Evolutionary conservation across 2,888 invertebrate genomes (phyloP), one percentile per base, ranked within the genome.

Genomic region (Hirudinaria manillensis): DNA sequence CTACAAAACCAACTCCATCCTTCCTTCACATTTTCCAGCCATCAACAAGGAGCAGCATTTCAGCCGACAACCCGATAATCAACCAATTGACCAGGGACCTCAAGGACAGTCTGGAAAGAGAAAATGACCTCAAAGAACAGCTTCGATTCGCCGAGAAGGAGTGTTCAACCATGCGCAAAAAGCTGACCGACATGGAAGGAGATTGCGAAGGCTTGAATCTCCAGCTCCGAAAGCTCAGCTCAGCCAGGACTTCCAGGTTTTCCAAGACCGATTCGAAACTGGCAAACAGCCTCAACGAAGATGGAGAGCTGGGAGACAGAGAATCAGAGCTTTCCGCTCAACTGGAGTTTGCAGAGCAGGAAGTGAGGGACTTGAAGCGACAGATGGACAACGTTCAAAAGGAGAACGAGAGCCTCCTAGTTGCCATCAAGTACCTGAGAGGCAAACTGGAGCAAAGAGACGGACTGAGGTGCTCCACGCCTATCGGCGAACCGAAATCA

Each of bases 131-230:
- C n/a, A 89, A 93, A 74, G 96, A 97, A 84, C 96, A 97, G 84
- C 87, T 96, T 19, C 90, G 91, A 79, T 95, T 93, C 85, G 91
- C 94, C 19, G 95, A 96, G 85, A 94, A 94, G 86, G 95, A 96
- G 89, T 80, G 80, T 19, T 90, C 56, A 10, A 75, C 65, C 27
- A 72, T 92, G 86, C 90, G 93, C 87, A 92, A 92, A 89, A 93
- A 93, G 88, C 90, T 93, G 84, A 90, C 92, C 84, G 91, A 94
- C 83, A 90, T 95, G 85, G 96, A 97, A 88, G 94, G 94, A 86
- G 96, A 97, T 89, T 96, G 96, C 89, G 96, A 97, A 87, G 93
- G 93, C 81, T 89, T 95, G 87, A 91, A 92, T 87, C 89, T 93
- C 88, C 95, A 95, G 89, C 90, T 96, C 88, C 93, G 94, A 89